Conservation (phyloP, 2,797 vertebrate genomes). For the Spatula clypeata region DNA sequence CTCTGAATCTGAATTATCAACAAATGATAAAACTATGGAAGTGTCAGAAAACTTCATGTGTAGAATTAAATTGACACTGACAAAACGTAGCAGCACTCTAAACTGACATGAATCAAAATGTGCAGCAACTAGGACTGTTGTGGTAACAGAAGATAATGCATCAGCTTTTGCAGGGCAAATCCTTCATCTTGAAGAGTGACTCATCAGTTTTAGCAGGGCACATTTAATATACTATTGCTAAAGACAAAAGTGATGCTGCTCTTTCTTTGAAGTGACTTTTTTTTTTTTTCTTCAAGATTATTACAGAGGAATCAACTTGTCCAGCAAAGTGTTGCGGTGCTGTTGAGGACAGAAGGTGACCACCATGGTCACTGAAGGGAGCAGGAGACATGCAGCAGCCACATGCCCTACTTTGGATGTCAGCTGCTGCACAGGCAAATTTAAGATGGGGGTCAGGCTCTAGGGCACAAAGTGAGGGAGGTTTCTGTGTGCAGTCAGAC, state of each 20-base stretch:
- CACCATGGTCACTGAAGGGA: not conserved
- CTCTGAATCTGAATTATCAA: not conserved
- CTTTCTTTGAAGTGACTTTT: not conserved
- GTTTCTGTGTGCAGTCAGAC: rapidly evolving
- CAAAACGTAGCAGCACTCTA: not conserved
- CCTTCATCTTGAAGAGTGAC: not conserved
- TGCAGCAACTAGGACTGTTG: not conserved
- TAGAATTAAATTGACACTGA: not conserved
- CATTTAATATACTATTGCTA: not conserved
- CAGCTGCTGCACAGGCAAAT: not conserved
- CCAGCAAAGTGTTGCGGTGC: not conserved
- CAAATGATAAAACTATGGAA: not conserved
- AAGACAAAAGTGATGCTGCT: not conserved
- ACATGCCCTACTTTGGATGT: rapidly evolving
- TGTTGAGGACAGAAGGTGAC: not conserved
- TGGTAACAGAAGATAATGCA: not conserved
- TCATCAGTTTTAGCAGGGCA: not conserved
- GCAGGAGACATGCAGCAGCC: not conserved
- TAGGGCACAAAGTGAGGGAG: not conserved
- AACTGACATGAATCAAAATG: not conserved
- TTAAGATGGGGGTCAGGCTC: not conserved
- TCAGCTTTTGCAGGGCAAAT: not conserved
- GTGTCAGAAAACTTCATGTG: not conserved
- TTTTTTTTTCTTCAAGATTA: not conserved
- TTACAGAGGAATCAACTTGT: not conserved